Conservation (phyloP, 2,888 invertebrate species). For the Agrotis puta region DNA sequence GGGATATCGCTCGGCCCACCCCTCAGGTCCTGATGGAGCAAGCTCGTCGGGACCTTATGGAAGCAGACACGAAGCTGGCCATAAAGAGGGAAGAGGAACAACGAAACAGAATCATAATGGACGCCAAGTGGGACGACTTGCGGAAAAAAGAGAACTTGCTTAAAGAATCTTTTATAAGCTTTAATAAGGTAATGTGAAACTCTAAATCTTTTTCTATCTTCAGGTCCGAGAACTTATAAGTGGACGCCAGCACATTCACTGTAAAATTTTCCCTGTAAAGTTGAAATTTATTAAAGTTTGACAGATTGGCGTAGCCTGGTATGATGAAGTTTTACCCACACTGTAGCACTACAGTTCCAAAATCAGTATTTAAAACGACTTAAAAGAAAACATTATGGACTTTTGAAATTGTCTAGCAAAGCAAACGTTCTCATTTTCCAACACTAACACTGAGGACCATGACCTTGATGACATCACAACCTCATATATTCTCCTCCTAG, state of each 20-base stretch:
- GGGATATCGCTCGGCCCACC: slow-evolving; percentile 91
- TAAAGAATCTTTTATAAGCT: slow-evolving; percentile 91
- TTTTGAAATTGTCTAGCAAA: too few species aligned
- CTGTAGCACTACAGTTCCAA: neutral
- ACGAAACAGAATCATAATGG: slow-evolving; percentile 83
- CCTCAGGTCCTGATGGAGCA: slow-evolving; percentile 90
- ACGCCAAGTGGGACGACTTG: slow-evolving; percentile 90
- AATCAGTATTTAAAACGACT: neutral
- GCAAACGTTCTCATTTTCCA: too few species aligned
- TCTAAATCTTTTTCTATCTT: too few species aligned
- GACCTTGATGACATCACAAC: too few species aligned
- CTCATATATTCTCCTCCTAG: slow-evolving; percentile 67
- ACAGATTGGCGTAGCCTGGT: too few species aligned
- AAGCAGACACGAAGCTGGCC: slow-evolving; percentile 86
- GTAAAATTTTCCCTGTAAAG: too few species aligned
- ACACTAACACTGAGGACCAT: too few species aligned
- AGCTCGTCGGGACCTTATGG: slow-evolving; percentile 88
- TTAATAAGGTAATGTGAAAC: slow-evolving; percentile 90
- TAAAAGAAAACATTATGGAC: too few species aligned
- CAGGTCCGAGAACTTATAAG: too few species aligned
- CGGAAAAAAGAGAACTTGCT: slow-evolving; percentile 88
- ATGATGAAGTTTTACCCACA: too few species aligned
- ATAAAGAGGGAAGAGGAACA: slow-evolving; percentile 85
- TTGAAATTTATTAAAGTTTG: too few species aligned
- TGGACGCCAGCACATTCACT: too few species aligned